These are phyloP conservation scores for Catostomus latipinnis DNA, from an alignment of 2,797 vertebrate genomes.

Conservation along the genomic window DNA sequence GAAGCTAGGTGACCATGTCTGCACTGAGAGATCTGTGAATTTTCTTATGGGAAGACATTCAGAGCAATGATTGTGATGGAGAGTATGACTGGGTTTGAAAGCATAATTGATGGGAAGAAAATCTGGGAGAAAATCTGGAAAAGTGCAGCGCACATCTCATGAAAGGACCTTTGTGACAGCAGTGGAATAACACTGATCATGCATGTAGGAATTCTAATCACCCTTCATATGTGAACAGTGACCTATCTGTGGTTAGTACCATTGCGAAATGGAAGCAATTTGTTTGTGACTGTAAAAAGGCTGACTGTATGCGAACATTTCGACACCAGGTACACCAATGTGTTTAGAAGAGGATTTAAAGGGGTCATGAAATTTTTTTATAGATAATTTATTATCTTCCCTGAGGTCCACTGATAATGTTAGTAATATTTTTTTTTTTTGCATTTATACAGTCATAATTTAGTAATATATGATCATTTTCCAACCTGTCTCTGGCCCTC, in stretches of 20 bases:
- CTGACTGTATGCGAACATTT: too few species aligned
- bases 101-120: conserved; percentile 10
- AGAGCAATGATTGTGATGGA: conserved; percentile 11
- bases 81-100: conserved; percentile 12
- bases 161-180: conserved; percentile 12
- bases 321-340: too few species aligned
- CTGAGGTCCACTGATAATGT: too few species aligned
- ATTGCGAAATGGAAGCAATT: conserved; percentile 21
- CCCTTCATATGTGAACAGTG: conserved; percentile 50
- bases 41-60: neutral
- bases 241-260: conserved; percentile 5
- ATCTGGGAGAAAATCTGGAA: conserved; percentile 14
- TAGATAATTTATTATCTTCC: too few species aligned
- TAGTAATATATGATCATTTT: too few species aligned
- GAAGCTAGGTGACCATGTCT: conserved; percentile 8
- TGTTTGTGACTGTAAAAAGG: neutral
- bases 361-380: too few species aligned
- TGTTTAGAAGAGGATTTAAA: too few species aligned
- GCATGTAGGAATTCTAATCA: conserved; percentile 58
- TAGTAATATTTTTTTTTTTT: too few species aligned
- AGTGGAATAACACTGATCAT: conserved; percentile 55
- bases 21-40: conserved; percentile 3
- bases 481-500: too few species aligned
- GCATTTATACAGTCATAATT: too few species aligned
- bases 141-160: conserved; percentile 2